Percentiles rank a stretch among this genome's conserved stretches.
These are phyloP conservation scores for Apogon hyalosoma DNA, from an alignment of 2,797 vertebrate species.

Conservation along the genomic window DNA sequence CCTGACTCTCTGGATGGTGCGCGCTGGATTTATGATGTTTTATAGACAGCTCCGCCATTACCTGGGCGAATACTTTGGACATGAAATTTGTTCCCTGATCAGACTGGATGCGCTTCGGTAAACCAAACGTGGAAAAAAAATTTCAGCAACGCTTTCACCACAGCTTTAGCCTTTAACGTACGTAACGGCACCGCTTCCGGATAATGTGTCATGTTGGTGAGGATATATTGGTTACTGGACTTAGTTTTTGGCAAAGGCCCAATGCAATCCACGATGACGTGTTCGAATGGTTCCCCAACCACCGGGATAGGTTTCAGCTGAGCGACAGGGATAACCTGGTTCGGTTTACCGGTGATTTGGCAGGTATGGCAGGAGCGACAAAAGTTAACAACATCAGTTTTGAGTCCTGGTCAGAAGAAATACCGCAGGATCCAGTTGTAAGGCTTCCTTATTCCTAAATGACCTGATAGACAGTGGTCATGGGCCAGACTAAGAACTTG, in stretches of 20 bases:
- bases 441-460: background rate
- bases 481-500: background rate
- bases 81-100: background rate
- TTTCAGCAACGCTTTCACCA: background rate
- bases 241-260: background rate
- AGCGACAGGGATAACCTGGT: background rate
- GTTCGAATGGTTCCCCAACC: background rate
- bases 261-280: background rate
- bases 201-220: conserved; percentile 13
- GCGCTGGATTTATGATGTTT: too few species aligned
- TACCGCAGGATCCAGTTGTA: background rate
- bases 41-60: too few species aligned
- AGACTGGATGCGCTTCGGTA: background rate
- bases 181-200: background rate
- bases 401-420: background rate
- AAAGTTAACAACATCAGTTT: background rate
- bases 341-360: background rate
- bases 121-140: background rate
- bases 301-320: background rate
- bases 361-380: background rate
- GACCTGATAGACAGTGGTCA: background rate
- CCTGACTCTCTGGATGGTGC: background rate
- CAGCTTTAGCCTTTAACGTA: background rate
- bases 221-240: background rate
- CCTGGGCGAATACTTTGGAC: background rate